Base-by-base conservation (phyloP, 2,797 vertebrate species). In the Botia almorhae region DNA sequence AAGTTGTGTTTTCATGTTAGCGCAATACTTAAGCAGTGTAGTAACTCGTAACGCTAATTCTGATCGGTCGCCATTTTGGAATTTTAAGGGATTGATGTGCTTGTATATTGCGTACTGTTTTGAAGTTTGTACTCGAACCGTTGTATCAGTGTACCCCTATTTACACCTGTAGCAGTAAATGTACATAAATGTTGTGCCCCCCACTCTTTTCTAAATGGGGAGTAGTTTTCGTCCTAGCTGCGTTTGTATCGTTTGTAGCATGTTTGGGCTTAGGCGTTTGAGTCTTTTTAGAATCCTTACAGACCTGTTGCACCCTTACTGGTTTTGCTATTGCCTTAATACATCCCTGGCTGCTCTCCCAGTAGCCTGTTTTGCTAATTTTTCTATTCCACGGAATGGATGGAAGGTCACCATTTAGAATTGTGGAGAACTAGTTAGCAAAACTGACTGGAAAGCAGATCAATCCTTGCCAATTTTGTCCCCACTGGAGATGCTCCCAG, bases 51-150 rank as follows among this genome's bases (percentile, higher is more conserved):
- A 67, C 39, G 80, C 78, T 75, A 64, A 67, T 74, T 60, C 65
- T 60, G 64, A 65, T 80, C n/a, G 75, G 63, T 74, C 67, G 51
- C 70, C 63, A 50, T 81, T 83, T 76, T 16, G 33, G 48, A 21
- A 17, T 68, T 83, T 84, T 84, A 23, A 53, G 78, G 64, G 76
- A 83, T 80, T 85, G 72, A 87, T 75, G 86, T 85, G 88, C 81
- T 91, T 90, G 87, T 92, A 88, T 87, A 86, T 86, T 68, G 75
- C 83, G 74, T 86, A 89, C 81, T 77, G 80, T 76, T 65, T 89
- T 60, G 85, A 74, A 89, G 84, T 91, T 90, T 90, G 82, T 90
- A 87, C 82, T 87, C 64, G 46, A 87, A 82, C 73, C 48, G 56
- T 82, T 83, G 80, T 87, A 75, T 81, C 81, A 81, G 86, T 87